Evolutionary conservation across 2,113 vertebrate species (phyloP).

Genomic region (Phainopepla nitens): DNA sequence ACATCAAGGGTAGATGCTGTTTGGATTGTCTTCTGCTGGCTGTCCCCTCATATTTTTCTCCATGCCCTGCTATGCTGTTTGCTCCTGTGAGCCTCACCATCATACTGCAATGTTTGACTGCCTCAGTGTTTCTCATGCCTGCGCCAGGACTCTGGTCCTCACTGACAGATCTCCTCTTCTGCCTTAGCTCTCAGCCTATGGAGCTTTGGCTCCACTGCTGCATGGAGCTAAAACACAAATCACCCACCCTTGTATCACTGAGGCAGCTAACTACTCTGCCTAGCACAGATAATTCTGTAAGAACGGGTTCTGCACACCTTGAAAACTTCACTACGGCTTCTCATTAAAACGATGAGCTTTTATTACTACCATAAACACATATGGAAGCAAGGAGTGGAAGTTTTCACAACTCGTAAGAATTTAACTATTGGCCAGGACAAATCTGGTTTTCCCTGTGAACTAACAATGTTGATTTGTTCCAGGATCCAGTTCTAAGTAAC

Average conservation of each 20-base stretch:
- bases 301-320: not conserved
- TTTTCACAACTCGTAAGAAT: not conserved
- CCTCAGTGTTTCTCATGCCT: not conserved
- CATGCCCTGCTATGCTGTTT: not conserved
- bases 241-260: too few species aligned
- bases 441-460: not conserved
- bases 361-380: slow-evolving; percentile 16
- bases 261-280: not conserved
- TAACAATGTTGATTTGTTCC: not conserved
- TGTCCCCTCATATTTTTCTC: not conserved
- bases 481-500: not conserved
- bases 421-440: not conserved
- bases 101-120: not conserved
- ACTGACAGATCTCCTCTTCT: not conserved
- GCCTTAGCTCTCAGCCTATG: not conserved
- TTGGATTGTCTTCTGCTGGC: not conserved
- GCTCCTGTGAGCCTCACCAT: not conserved
- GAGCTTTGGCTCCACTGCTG: not conserved
- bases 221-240: rapidly evolving
- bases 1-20: not conserved
- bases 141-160: not conserved
- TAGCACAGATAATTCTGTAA: not conserved
- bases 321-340: not conserved
- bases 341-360: not conserved
- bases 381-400: not conserved